A percentile compares a stretch with the other conserved stretches of the same genome.
Evolutionary conservation across 2,888 invertebrate species (phyloP).

Genomic region (Gortyna flavago): DNA sequence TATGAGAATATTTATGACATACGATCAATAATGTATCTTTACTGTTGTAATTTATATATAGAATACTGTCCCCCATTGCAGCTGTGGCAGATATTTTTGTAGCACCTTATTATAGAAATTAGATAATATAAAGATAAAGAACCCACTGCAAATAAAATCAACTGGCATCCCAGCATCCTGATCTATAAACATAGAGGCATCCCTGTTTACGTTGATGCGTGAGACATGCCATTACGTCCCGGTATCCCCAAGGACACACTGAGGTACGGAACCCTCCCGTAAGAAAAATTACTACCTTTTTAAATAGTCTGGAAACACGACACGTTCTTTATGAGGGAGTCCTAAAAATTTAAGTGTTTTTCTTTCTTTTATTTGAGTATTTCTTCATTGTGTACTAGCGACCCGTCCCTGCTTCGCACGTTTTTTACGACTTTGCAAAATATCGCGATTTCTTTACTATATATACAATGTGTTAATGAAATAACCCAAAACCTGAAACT

Average conservation of each 20-base stretch:
- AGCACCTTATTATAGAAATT: too few relatives aligned
- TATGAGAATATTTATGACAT: too few relatives aligned
- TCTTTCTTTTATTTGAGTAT: conserved; percentile 22
- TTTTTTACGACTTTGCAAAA: too few relatives aligned
- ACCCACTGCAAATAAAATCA: conserved; percentile 20
- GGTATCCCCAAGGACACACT: conserved; percentile 59
- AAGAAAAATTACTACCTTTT: conserved; percentile 59
- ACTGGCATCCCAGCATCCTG: conserved; percentile 44
- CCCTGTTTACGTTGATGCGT: conserved; percentile 57
- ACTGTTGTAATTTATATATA: too few relatives aligned
- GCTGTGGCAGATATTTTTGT: too few relatives aligned
- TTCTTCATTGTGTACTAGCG: conserved; percentile 1
- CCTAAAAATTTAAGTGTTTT: conserved; percentile 29
- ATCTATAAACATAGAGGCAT: conserved; percentile 61
- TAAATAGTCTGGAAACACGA: conserved; percentile 56
- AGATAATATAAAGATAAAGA: conserved; percentile 23
- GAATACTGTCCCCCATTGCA: too few relatives aligned
- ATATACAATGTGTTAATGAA: too few relatives aligned
- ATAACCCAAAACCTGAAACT: too few relatives aligned
- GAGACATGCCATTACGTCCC: conserved; percentile 59
- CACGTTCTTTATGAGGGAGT: conserved; percentile 34
- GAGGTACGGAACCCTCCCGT: conserved; percentile 46
- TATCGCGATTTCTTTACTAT: too few relatives aligned
- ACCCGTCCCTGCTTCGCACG: too few relatives aligned
- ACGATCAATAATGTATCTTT: too few relatives aligned